A percentile compares a stretch with the other conserved stretches of the same genome.
These are phyloP conservation scores for Probaryconus sp. DNA, from an alignment of 1,140 invertebrate species.

Conservation along the genomic window DNA sequence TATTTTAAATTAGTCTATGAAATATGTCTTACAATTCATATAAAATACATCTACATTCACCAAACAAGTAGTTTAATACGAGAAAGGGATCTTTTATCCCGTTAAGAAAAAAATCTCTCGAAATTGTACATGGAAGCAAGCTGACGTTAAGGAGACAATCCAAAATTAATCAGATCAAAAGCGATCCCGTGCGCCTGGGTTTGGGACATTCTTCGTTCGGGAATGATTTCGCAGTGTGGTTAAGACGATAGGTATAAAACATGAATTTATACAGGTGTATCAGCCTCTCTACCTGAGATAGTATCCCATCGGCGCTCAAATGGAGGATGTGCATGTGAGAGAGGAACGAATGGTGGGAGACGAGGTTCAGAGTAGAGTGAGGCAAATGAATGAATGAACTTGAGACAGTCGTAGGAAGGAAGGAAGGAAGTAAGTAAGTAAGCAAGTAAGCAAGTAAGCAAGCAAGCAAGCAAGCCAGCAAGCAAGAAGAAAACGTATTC, in stretches of 20 bases:
- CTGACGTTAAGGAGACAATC: too few species aligned
- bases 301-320: conserved; percentile 8
- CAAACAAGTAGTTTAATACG: too few species aligned
- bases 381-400: conserved; percentile 77
- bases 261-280: conserved; percentile 17
- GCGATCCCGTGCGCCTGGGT: too few species aligned
- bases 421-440: conserved; percentile 35
- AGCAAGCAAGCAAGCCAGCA: conserved; percentile 19
- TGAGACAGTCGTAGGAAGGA: conserved; percentile 71
- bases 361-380: conserved; percentile 50
- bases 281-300: conserved; percentile 23
- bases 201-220: conserved; percentile 2
- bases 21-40: too few species aligned
- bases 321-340: conserved; percentile 33
- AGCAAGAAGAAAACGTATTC: conserved; percentile 50
- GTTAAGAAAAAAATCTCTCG: too few species aligned
- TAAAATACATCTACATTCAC: too few species aligned
- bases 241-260: conserved; percentile 7
- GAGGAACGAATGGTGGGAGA: conserved; percentile 44
- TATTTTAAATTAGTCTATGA: too few species aligned
- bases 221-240: conserved; percentile 18
- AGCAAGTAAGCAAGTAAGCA: conserved; percentile 25
- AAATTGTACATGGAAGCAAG: too few species aligned
- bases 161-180: too few species aligned
- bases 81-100: too few species aligned